Conservation (phyloP, 2,797 vertebrate genomes). For the Selene dorsalis region DNA sequence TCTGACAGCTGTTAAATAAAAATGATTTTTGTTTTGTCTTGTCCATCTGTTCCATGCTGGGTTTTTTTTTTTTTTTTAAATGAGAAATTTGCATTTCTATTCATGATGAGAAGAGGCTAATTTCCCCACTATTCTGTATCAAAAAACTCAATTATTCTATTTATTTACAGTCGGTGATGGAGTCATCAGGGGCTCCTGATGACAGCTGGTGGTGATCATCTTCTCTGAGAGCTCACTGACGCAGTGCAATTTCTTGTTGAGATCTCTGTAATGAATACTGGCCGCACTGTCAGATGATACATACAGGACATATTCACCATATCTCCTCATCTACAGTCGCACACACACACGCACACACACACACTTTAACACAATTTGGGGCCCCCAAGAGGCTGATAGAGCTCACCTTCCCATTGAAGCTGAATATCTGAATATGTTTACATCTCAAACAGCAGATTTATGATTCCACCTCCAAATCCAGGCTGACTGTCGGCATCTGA, state of each 20-base stretch:
- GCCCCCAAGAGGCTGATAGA: slow-evolving; percentile 3
- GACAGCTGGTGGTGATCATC: neutral
- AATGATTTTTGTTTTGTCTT: neutral
- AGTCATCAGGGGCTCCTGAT: neutral
- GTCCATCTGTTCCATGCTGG: slow-evolving; percentile 9
- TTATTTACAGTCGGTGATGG: neutral
- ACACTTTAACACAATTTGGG: slow-evolving; percentile 26
- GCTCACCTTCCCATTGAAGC: neutral
- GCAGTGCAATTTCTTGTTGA: neutral
- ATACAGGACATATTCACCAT: neutral
- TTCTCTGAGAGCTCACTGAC: slow-evolving; percentile 7
- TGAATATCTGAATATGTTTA: slow-evolving; percentile 42
- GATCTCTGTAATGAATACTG: slow-evolving; percentile 14
- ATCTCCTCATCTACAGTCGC: slow-evolving; percentile 2
- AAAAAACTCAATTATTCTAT: slow-evolving; percentile 2
- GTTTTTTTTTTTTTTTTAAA: neutral
- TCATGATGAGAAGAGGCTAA: neutral
- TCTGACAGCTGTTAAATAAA: slow-evolving; percentile 8
- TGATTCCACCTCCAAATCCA: neutral
- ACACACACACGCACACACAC: slow-evolving; percentile 6
- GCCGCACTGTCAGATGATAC: neutral
- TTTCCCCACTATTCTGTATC: neutral
- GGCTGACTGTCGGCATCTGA: neutral
- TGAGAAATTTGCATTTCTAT: slow-evolving; percentile 5
- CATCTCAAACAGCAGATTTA: slow-evolving; percentile 34